Evolutionary conservation across 2,888 invertebrate species (phyloP).

Genomic region (Heliconius cydno): DNA sequence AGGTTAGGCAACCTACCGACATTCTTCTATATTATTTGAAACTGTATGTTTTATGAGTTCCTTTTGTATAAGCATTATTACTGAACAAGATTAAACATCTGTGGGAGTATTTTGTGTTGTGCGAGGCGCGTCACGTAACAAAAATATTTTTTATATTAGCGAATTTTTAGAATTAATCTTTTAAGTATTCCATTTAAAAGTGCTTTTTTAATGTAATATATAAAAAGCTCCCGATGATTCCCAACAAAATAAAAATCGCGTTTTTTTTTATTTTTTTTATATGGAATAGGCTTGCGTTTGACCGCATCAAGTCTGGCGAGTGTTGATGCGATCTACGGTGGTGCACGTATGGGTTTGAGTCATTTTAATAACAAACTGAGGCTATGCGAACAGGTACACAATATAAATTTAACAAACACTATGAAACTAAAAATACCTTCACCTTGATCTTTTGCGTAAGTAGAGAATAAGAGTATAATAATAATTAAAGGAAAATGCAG

Average conservation of each 20-base stretch:
- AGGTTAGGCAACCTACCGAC: constrained; percentile 64
- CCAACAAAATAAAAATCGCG: constrained; percentile 9
- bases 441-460: background rate
- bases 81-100: constrained; percentile 7
- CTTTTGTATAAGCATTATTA: background rate
- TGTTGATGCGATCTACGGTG: too few species aligned
- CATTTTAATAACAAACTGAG: constrained; percentile 10
- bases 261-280: background rate
- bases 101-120: constrained; percentile 23
- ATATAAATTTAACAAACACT: background rate
- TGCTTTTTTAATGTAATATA: constrained; percentile 1
- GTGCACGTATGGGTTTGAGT: background rate
- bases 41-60: constrained; percentile 20
- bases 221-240: background rate
- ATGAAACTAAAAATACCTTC: background rate
- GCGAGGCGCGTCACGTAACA: constrained; percentile 40
- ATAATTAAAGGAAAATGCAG: too few species aligned
- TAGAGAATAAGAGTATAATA: background rate
- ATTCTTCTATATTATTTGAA: constrained; percentile 35
- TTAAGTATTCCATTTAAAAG: constrained; percentile 20
- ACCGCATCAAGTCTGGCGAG: too few species aligned
- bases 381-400: constrained; percentile 25
- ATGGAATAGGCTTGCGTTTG: too few species aligned
- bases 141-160: constrained; percentile 30
- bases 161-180: constrained; percentile 39